Conservation (phyloP, 2,113 vertebrate species). For the Arizona elegans region DNA sequence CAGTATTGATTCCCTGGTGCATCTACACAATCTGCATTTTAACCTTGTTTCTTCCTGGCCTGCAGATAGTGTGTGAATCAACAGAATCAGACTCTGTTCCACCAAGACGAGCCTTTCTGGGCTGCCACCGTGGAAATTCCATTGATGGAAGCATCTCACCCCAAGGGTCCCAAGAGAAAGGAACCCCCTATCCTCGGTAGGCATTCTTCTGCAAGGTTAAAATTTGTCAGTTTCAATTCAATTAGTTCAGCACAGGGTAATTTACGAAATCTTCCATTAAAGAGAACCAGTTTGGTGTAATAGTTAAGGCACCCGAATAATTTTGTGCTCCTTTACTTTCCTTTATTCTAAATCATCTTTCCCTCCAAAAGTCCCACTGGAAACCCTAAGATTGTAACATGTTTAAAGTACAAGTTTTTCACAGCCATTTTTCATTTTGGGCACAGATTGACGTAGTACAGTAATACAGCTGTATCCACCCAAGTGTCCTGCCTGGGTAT, state of each 20-base stretch:
- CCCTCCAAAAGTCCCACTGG: not conserved
- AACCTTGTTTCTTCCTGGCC: slow-evolving; percentile 60
- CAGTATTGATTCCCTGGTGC: not conserved
- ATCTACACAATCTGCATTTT: not conserved
- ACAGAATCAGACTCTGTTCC: slow-evolving; percentile 79
- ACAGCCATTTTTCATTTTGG: not conserved
- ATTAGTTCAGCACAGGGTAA: not conserved
- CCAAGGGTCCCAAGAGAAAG: slow-evolving; percentile 78
- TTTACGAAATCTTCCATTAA: not conserved
- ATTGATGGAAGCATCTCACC: slow-evolving; percentile 88
- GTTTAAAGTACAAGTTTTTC: not conserved
- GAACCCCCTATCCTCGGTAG: slow-evolving; percentile 86
- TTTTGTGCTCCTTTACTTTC: not conserved
- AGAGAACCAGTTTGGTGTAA: not conserved
- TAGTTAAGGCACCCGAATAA: not conserved
- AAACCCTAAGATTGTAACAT: not conserved
- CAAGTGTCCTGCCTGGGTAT: no score
- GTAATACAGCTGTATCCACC: not conserved
- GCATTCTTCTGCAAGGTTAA: not conserved
- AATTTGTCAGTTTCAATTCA: not conserved
- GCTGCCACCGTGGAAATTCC: slow-evolving; percentile 90
- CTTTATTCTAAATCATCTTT: not conserved
- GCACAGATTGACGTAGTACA: not conserved
- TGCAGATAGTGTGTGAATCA: slow-evolving; percentile 91
- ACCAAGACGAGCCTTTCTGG: slow-evolving; percentile 76